Base-by-base conservation (phyloP, 1,140 invertebrate species). In the Ericerus pela region DNA sequence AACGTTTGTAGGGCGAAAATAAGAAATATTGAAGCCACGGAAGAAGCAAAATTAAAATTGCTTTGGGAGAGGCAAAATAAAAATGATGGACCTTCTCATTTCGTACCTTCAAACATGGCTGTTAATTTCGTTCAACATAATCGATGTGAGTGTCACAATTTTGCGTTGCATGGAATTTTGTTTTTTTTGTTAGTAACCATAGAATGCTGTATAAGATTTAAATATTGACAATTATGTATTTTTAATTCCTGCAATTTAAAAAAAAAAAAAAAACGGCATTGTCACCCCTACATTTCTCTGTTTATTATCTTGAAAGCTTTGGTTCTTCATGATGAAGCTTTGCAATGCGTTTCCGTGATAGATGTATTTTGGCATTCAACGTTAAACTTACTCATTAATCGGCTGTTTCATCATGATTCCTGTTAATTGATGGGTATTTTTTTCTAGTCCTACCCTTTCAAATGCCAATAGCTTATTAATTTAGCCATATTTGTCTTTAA, bases 51-150 rank as follows among this genome's bases (percentile, higher is more conserved):
- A 71, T 80, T 93, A 63, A 89, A 84, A 72, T 71, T 97, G 47
- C 65, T 96, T 12, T 82, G 82, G 72, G 91, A 96, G 61, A 79
- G 83, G 56, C 80, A 88, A 63, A 89, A 83, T 64, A 93, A 93
- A 69, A 92, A 90, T 64, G 88, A 92, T 71, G 84, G 84, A n/a
- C 88, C 92, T 0, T 95, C 91, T 0, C 86, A 90, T 59, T 96
- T 97, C 79, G 93, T 96, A 4, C 94, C 94, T 0, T 92, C 88
- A 29, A 97, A 96, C 68, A 92, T 96, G 84, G 92, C 94, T 51
- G 92, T 95, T 0, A 96, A 96, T 74, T 96, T 96, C 79, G 88
- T 92, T 30, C 91, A 96, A 67, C 91, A 96, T 66, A 95, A 94
- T 71, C 75, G 88, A 81, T 92, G 87, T 87, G 76, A 78, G 70